Evolutionary conservation across 2,113 vertebrate genomes (phyloP).

Genomic region (Copsychus sechellarum): DNA sequence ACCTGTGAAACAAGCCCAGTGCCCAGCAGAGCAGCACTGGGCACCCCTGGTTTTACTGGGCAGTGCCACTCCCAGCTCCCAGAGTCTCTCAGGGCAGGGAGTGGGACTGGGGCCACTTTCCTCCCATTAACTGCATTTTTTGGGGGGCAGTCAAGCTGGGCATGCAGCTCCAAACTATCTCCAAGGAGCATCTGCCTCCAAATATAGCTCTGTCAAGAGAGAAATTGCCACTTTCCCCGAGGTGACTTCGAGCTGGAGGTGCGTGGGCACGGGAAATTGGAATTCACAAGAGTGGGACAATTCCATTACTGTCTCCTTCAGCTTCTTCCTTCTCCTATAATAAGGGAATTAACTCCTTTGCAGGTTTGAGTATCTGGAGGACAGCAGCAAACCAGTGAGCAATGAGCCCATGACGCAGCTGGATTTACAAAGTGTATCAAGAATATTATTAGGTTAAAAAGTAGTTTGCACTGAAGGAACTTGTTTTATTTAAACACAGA

Average conservation of each 20-base stretch:
- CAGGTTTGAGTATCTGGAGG: constrained; percentile 20
- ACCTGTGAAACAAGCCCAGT: background rate
- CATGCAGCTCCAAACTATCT: background rate
- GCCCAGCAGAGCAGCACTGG: background rate
- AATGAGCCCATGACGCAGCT: constrained; percentile 48
- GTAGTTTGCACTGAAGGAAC: constrained; percentile 62
- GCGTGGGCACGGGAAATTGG: constrained; percentile 24
- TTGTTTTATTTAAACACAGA: constrained; percentile 35
- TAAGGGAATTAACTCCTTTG: constrained; percentile 43
- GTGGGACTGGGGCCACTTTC: background rate
- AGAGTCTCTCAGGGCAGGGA: background rate
- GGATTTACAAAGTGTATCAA: constrained; percentile 68
- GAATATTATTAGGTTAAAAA: constrained; percentile 56
- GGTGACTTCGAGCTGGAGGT: background rate
- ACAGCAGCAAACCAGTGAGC: background rate
- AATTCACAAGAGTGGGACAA: constrained; percentile 58
- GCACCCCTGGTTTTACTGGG: too few relatives aligned
- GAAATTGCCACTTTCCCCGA: constrained; percentile 51
- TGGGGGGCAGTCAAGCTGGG: background rate
- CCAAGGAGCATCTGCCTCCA: background rate
- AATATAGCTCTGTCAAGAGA: constrained; percentile 44
- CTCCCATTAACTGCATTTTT: background rate
- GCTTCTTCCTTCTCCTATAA: constrained; percentile 38
- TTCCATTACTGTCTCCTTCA: constrained; percentile 43
- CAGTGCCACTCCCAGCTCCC: background rate